Evolutionary conservation across 2,797 vertebrate genomes (phyloP), one percentile per base, ranked within the genome.

Genomic region (Lateolabrax maculatus): DNA sequence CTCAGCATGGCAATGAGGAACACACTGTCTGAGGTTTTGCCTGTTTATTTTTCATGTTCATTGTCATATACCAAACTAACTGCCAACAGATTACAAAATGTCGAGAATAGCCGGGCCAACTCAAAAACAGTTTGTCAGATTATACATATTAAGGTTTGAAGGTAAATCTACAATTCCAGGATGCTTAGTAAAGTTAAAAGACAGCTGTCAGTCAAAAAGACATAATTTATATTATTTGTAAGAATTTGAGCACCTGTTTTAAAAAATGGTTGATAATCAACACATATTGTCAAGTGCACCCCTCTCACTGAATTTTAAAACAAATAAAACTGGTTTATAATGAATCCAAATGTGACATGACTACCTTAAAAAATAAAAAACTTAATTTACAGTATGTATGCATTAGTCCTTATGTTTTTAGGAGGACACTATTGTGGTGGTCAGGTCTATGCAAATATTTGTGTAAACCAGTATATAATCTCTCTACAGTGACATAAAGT

Each of bases 1-100:
- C 25, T 19, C 53, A 49, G 21, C n/a, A 51, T 57, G 44, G 48
- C n/a, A 29, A 16, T 44, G 16, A 56, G 5, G 10, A 43, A 31
- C 36, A 25, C 61, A 21, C 31, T 41, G 9, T 46, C 25, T 34
- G 9, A 9, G 16, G 25, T 7, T 64, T 56, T 52, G 6, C 39
- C 6, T 74, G n/a, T 76, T 79, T 58, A 53, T 68, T 62, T 49
- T 7, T 58, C 10, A 27, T 29, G 23, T 43, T 41, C 13, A 48
- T 37, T 19, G 6, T 62, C 57, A n/a, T 27, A n/a, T 29, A 37
- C 34, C 49, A 63, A 52, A 5, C 43, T 63, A 46, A 21, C 19
- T 48, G 18, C 39, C 15, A 34, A 27, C 63, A 64, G 63, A 65
- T 46, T 6, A 67, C 10, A 55, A 18, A 46, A 13, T 53, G 7